A percentile compares a stretch with the other conserved stretches of the same genome.
phyloP scores from a whole-genome alignment of 2,888 invertebrate species.

The Nemapogon koenigi region DNA sequence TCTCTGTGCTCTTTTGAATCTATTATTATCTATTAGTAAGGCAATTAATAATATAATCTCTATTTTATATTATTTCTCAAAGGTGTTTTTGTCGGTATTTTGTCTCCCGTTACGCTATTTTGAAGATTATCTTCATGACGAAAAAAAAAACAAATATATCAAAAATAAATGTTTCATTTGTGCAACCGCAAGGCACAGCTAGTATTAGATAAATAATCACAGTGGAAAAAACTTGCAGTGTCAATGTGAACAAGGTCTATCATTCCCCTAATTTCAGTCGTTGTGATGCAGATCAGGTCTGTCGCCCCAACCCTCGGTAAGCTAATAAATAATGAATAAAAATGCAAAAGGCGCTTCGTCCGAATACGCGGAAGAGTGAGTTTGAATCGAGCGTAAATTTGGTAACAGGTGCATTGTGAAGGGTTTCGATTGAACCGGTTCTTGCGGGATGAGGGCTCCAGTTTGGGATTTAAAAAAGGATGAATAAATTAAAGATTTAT shows the following conservation, averaged over 20 bases:
- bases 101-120: too few species aligned
- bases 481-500: not conserved
- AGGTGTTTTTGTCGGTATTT: too few species aligned
- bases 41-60: too few species aligned
- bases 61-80: too few species aligned
- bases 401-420: conserved; percentile 42
- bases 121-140: too few species aligned
- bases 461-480: conserved; percentile 1
- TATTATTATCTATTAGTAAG: too few species aligned
- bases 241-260: conserved; percentile 6
- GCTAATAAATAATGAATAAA: conserved; percentile 42
- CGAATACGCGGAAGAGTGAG: conserved; percentile 41
- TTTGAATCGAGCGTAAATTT: conserved; percentile 42
- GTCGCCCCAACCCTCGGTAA: conserved; percentile 16
- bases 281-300: conserved; percentile 20
- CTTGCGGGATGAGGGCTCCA: conserved; percentile 2
- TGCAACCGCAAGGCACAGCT: too few species aligned
- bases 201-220: too few species aligned
- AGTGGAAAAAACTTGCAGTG: too few species aligned
- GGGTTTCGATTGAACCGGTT: conserved; percentile 20
- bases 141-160: too few species aligned
- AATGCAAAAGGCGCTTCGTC: conserved; percentile 34
- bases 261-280: conserved; percentile 7
- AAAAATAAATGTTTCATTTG: too few species aligned
- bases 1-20: too few species aligned